phyloP scores from a whole-genome alignment of 2,888 invertebrate genomes.

The Eupithecia subumbrata region DNA sequence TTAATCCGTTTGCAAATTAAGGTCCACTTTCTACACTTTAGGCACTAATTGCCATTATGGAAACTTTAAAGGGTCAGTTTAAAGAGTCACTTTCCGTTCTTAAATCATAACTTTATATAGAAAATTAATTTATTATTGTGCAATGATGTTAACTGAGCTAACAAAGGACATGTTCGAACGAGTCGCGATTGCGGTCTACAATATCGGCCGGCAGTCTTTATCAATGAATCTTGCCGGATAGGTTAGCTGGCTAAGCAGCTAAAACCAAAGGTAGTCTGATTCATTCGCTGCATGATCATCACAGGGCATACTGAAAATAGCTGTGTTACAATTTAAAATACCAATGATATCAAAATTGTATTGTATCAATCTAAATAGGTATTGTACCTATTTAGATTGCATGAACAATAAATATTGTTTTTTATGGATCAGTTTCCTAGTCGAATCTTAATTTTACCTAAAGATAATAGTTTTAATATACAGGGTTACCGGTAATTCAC shows the following conservation, averaged over 20 bases:
- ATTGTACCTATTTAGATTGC: no score
- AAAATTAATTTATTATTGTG: slow-evolving; percentile 10
- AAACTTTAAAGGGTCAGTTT: neutral
- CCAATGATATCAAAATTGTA: no score
- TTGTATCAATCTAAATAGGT: no score
- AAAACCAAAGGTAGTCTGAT: slow-evolving; percentile 7
- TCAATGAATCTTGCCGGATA: slow-evolving; percentile 24
- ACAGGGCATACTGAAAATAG: slow-evolving; percentile 14
- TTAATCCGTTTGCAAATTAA: neutral
- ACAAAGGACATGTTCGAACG: slow-evolving; percentile 49
- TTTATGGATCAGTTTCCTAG: neutral
- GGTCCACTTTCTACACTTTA: neutral
- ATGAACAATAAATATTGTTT: no score
- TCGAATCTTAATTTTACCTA: no score
- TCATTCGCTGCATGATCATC: slow-evolving; percentile 22
- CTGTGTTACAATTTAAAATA: neutral
- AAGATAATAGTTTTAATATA: no score
- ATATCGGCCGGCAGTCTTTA: slow-evolving; percentile 20
- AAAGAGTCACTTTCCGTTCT: neutral
- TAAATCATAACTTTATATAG: neutral
- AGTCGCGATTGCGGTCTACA: slow-evolving; percentile 18
- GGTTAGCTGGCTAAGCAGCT: slow-evolving; percentile 10
- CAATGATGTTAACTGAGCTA: neutral
- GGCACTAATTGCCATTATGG: neutral
- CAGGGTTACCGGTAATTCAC: no score